Evolutionary conservation across 2,888 invertebrate species (phyloP), one percentile per base, ranked within the genome.

Genomic region (Agrypnus murinus): DNA sequence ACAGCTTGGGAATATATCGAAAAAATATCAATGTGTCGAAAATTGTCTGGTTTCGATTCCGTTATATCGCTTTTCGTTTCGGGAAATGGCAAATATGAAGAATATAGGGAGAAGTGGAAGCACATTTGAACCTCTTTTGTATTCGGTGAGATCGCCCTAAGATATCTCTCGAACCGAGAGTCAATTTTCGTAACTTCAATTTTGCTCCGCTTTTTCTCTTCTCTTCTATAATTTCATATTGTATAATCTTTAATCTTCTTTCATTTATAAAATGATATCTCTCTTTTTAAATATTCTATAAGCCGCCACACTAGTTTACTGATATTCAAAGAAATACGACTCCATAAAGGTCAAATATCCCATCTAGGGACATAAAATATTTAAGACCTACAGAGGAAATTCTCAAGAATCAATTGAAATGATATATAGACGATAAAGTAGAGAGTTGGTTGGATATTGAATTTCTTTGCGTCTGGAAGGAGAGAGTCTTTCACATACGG

Each of bases 321-420:
- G 43, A 57, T 57, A 45, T 57, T 34, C 45, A 12, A 25, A 43
- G 43, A 57, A 65, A 66, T 43, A 72, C 65, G 67, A 65, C 70
- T 40, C 70, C 63, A 72, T 73, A 72, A 75, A 69, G 69, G 71
- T 73, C 73, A 71, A 75, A 73, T 73, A 73, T 65, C 71, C 71
- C 68, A 73, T 67, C 71, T 65, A 60, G 60, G 69, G 65, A 65
- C 69, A 75, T 75, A 75, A 73, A 75, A 75, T 72, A 73, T 73
- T 73, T 75, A 73, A 69, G 65, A 69, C 68, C 66, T 68, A 67
- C 65, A 69, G 67, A 68, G 67, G 68, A 72, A 72, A 75, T 73
- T 72, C 71, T 65, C 75, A 70, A 69, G 72, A 73, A 75, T 75
- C 75, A 75, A 75, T 75, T 72, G 73, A 55, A 71, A 75, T 73